A percentile compares a stretch with the other conserved stretches of the same genome.
Conservation (phyloP, 2,888 invertebrate genomes). For the Nasonovia ribisnigri region DNA sequence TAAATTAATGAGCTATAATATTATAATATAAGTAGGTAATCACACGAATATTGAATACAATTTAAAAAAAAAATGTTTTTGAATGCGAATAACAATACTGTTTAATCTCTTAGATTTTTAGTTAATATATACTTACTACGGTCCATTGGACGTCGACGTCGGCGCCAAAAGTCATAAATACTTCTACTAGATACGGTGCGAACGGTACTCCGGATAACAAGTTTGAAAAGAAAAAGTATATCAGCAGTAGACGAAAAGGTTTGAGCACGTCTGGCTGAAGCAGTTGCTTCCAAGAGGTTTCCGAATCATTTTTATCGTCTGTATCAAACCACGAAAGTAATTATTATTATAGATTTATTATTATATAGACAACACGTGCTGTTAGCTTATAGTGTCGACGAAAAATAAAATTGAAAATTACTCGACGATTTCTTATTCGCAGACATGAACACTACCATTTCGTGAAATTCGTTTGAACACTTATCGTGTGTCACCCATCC, state of each 20-base stretch:
- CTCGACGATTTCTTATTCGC: neutral
- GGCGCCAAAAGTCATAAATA: conserved; percentile 1
- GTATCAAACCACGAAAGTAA: neutral
- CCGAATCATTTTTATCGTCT: neutral
- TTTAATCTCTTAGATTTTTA: neutral
- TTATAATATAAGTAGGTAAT: neutral
- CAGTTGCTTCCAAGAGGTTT: conserved; percentile 35
- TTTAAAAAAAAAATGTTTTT: neutral
- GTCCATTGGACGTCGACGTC: conserved; percentile 27
- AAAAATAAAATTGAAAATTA: neutral
- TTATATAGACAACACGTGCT: neutral
- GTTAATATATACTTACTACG: conserved; percentile 32
- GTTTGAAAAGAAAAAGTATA: conserved; percentile 47
- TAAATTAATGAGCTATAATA: neutral
- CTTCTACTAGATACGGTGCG: conserved; percentile 3
- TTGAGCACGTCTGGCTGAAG: conserved; percentile 33
- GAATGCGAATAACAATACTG: neutral
- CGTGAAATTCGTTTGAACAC: conserved; percentile 73
- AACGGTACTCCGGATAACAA: conserved; percentile 39
- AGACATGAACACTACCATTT: conserved; percentile 71
- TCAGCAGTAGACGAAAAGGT: conserved; percentile 34
- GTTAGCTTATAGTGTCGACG: neutral
- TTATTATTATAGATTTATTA: neutral
- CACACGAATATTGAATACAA: neutral
- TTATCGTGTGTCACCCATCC: conserved; percentile 74